Evolutionary conservation across 2,113 vertebrate genomes (phyloP), one percentile per base, ranked within the genome.

Genomic region (Brachypodius melanocephalos): DNA sequence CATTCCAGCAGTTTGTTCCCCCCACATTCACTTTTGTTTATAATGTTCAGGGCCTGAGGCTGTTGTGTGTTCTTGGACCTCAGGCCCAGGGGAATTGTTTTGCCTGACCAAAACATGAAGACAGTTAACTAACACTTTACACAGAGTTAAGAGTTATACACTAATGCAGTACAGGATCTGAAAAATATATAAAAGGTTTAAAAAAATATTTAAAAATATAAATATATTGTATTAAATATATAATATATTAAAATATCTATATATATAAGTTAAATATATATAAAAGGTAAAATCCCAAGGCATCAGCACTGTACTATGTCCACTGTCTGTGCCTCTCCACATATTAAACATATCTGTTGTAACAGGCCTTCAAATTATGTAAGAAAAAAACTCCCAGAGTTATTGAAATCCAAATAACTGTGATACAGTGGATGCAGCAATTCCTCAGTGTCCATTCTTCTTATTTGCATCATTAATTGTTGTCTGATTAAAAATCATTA

Each of bases 401-500:
- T 97, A 95, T 95, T 67, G 77, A 95, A 97, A 94, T 69, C 17
- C 69, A 94, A 94, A 93, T 93, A 91, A 96, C 94, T 94, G 88
- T 85, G 96, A 96, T 96, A 81, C 87, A 94, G 91, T 89, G 95
- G 94, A 93, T 95, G 95, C 48, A 87, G 86, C 95, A 96, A 96
- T 97, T 91, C 95, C 93, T 98, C 97, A 92, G 79, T 87, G 96
- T 97, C 94, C 32, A 24, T 91, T 97, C 76, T 88, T 96, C 91
- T 90, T 75, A 94, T 97, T 98, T 98, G 95, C 96, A 96, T 97
- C 72, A 42, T 94, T 97, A 97, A 97, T 98, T 98, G 94, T 74
- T 96, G 93, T 92, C 96, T 97, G 87, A 96, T 98, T 98, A 97
- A 97, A 98, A 97, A 97, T 97, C 94, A 93, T 96, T 97, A 97